Conservation (phyloP, 2,113 vertebrate genomes). For the Poeciliopsis occidentalis region DNA sequence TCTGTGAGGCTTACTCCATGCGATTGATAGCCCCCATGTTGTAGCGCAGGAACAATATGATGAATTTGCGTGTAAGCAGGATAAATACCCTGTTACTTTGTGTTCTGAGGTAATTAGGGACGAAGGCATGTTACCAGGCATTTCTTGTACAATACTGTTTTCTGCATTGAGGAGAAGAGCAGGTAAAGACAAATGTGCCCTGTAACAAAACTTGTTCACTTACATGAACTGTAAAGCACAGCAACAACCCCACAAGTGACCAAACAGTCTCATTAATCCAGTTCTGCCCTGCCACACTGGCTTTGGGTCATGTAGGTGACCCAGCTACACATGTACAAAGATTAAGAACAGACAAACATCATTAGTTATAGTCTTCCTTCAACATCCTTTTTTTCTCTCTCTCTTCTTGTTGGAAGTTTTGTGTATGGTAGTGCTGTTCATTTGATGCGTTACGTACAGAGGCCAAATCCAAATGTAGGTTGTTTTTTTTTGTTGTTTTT, state of each 20-base stretch:
- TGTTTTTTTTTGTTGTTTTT: not conserved
- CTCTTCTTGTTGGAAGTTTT: not conserved
- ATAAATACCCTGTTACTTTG: conserved; percentile 18
- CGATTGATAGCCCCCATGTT: conserved; percentile 51
- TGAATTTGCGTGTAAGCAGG: conserved; percentile 41
- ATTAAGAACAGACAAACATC: conserved; percentile 40
- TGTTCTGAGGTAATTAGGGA: conserved; percentile 33
- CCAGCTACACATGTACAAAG: conserved; percentile 24
- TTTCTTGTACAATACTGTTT: conserved; percentile 23
- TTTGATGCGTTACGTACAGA: not conserved
- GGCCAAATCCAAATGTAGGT: not conserved
- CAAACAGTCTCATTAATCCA: conserved; percentile 20
- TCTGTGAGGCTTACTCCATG: conserved; percentile 35
- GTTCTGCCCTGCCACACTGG: conserved; percentile 11
- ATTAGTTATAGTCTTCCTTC: conserved; percentile 32
- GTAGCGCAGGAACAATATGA: conserved; percentile 45
- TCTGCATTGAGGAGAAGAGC: conserved; percentile 13
- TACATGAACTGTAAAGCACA: conserved; percentile 23
- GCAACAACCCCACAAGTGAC: conserved; percentile 10
- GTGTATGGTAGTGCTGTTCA: conserved; percentile 8
- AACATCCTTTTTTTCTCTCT: not conserved
- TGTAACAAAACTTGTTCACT: conserved; percentile 7
- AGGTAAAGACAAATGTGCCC: not conserved
- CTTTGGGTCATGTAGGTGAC: conserved; percentile 21
- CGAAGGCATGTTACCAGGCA: conserved; percentile 37